Percentiles rank a stretch among this genome's conserved stretches.
These are phyloP conservation scores for Plecturocebus donacophilus DNA, from an alignment of 2,113 vertebrate species.

Conservation along the genomic window DNA sequence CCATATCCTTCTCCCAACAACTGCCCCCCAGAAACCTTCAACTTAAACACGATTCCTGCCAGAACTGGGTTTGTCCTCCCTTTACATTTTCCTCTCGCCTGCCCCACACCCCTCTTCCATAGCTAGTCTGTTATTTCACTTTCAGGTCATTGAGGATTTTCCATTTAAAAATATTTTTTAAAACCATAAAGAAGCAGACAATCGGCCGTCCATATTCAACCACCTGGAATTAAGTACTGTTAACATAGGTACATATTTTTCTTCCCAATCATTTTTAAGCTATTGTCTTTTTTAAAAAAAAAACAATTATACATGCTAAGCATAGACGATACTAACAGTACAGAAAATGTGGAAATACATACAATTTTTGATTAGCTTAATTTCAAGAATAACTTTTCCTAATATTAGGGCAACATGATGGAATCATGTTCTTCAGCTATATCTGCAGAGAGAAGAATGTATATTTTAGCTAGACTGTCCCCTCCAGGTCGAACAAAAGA, in stretches of 20 bases:
- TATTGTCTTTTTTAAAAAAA: not conserved
- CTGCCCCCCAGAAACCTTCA: not conserved
- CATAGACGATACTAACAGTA: not conserved
- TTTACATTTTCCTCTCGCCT: not conserved
- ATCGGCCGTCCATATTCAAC: not conserved
- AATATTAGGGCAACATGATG: not conserved
- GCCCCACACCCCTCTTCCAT: not conserved
- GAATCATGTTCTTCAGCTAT: not conserved
- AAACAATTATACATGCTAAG: not conserved
- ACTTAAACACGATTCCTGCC: not conserved
- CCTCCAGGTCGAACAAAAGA: too few species aligned
- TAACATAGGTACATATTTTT: not conserved
- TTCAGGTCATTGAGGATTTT: not conserved
- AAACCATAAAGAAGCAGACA: not conserved
- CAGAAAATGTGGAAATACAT: not conserved
- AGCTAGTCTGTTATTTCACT: not conserved
- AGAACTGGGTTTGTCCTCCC: not conserved
- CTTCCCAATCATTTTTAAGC: not conserved
- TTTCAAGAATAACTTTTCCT: not conserved
- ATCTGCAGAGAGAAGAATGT: not conserved
- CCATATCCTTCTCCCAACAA: not conserved
- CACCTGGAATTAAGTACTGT: not conserved
- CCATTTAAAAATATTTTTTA: not conserved
- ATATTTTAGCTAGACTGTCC: too few species aligned
- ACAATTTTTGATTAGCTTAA: not conserved